Evolutionary conservation across 92 coral and sea anemone species (phyloP), one percentile per base, ranked within the genome.

Genomic region (Epizoanthus ramosus): DNA sequence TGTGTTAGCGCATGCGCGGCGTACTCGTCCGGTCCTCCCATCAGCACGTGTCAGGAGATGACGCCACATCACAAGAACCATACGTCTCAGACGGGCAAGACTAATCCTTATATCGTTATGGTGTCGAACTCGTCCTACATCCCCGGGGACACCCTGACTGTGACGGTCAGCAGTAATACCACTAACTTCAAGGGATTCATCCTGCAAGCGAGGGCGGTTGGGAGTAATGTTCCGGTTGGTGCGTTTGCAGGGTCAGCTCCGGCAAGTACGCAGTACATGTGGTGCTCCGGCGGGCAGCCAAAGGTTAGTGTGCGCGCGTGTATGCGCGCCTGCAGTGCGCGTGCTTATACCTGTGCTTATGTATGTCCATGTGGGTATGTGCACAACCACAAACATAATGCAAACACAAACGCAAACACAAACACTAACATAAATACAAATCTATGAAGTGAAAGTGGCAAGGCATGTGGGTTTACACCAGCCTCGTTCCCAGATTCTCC

Each of bases 221-320:
- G 28, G 7, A 63, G 89, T 63, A 74, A 85, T 50, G 59, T 81
- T 17, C 94, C 94, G 1, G 87, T 90, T 23, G 94, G 94, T 68
- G 69, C 14, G 43, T 90, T 90, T 52, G 24, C 47, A 10, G 69
- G 57, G 12, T 22, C 82, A n/a, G 22, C 57, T 25, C 53, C 80
- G 2, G n/a, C 52, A 45, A 66, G 41, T 57, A 56, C 91, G 0
- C 81, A 69, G 60, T 80, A 65, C 39, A 4, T 87, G 15, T 80
- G 71, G 68, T 90, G 93, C 31, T 74, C 91, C 10, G 91, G 93
- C 22, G 93, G 90, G 33, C 50, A 83, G 0, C 77, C 81, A 10
- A 73, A 87, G 91, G 93, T 90, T 53, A 12, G 79, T 53, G 50
- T 43, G 50, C 10, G 50, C 1, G 8, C 10, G 47, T 41, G 47